Percentiles rank a stretch among this genome's conserved stretches.
Evolutionary conservation across 2,113 vertebrate genomes (phyloP).

Genomic region (Lasiurus borealis): DNA sequence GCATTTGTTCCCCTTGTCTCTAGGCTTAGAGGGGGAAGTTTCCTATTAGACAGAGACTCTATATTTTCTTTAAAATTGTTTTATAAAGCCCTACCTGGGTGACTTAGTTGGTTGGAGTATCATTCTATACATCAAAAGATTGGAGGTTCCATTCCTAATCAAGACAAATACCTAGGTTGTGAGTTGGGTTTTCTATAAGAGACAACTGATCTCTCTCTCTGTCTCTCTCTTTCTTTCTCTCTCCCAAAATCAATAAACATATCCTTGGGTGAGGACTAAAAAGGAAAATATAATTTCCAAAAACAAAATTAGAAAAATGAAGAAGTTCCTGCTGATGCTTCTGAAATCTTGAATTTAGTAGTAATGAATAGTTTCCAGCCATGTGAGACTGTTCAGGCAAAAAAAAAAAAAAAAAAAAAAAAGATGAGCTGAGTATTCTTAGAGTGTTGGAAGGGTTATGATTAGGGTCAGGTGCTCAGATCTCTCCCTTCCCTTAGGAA

Average conservation of each 20-base stretch:
- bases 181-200: too few species aligned
- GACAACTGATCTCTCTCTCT: too few species aligned
- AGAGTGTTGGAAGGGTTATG: neutral
- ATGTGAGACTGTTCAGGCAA: neutral
- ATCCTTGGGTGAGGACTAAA: too few species aligned
- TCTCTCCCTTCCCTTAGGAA: neutral
- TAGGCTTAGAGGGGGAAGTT: neutral
- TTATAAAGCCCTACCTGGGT: too few species aligned
- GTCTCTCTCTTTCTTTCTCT: too few species aligned
- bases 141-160: too few species aligned
- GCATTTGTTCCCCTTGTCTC: conserved; percentile 22
- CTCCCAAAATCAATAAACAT: too few species aligned
- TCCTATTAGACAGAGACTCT: neutral
- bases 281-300: too few species aligned
- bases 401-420: neutral
- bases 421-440: neutral
- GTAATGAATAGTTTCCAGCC: neutral
- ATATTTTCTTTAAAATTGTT: neutral
- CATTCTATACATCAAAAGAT: too few species aligned
- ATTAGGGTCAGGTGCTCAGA: neutral
- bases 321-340: neutral
- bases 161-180: too few species aligned
- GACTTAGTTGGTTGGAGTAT: too few species aligned
- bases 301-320: neutral
- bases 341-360: neutral